Base-by-base conservation (phyloP, 2,797 vertebrate species). In the Triplophysa yarkandensis region DNA sequence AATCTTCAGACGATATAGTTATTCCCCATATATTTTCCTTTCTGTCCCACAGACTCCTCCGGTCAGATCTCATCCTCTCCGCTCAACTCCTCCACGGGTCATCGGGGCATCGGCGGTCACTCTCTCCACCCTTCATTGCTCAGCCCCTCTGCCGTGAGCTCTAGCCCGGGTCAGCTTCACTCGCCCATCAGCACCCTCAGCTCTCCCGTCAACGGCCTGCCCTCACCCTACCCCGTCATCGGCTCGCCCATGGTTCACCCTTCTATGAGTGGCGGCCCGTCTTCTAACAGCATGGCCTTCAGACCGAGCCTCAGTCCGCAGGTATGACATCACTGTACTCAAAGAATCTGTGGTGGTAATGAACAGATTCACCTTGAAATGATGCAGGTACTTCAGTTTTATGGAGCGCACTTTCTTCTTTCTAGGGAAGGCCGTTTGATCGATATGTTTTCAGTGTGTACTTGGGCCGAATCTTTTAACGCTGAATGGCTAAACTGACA, bases 221-320 rank as follows among this genome's bases (percentile, higher is more conserved):
- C 88, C 81, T 92, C 93, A 0, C 92, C 93, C 73, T 95, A 92
- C 86, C 93, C 93, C 0, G 87, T 94, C 87, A 94, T 95, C 91
- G 93, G 91, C 87, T 90, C 93, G 1, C 88, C 92, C 68, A 89
- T 94, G 90, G 93, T 93, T 32, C 87, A 85, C 63, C 92, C 92
- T 77, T 88, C 90, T 4, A 93, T 94, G 90, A 90, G 92, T 0
- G 89, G 93, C 77, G 89, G 93, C 78, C 92, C 92, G 43, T 87
- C 93, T 66, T 74, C 64, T 32, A 90, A 90, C 48, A 87, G 90
- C 74, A 87, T 94, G 84, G 91, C 90, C 2, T 94, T 88, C 0
- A 87, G 92, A 81, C 90, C 93, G 8, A 84, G 80, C 13, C 80
- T 90, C 85, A 94, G 92, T 83, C 93, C 93, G 0, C 94, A 95